Evolutionary conservation across 2,797 vertebrate genomes (phyloP).

Genomic region (Semaprochilodus insignis): DNA sequence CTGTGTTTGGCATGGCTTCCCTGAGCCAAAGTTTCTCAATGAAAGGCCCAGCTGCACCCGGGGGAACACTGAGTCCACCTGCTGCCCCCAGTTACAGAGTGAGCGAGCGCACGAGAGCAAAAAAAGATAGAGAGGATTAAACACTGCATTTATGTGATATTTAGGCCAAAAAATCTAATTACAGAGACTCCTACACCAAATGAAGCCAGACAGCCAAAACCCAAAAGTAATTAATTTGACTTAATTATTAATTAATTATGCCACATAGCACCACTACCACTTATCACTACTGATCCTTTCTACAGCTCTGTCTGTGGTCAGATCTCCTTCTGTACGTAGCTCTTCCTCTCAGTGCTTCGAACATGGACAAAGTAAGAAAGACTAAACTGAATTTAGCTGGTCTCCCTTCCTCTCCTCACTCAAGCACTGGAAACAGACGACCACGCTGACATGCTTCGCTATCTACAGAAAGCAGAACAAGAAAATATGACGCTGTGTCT

Average conservation of each 20-base stretch:
- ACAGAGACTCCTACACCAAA: too few species aligned
- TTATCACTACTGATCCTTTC: too few species aligned
- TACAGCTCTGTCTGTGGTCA: too few species aligned
- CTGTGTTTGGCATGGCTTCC: constrained; percentile 29
- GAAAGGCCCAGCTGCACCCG: constrained; percentile 47
- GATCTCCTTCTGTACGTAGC: neutral
- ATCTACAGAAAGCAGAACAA: neutral
- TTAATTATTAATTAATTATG: too few species aligned
- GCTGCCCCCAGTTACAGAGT: constrained; percentile 35
- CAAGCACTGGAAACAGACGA: neutral
- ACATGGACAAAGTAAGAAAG: neutral
- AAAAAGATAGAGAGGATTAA: neutral
- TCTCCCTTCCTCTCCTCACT: neutral
- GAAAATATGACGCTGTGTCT: neutral
- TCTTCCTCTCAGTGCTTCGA: neutral
- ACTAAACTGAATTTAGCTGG: neutral
- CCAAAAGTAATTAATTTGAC: too few species aligned
- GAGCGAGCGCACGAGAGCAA: neutral
- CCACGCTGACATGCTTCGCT: neutral
- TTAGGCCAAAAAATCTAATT: neutral
- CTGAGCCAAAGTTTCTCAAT: constrained; percentile 45
- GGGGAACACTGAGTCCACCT: constrained; percentile 48
- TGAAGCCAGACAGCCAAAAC: too few species aligned
- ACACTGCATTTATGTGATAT: neutral
- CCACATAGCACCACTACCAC: too few species aligned